phyloP scores from a whole-genome alignment of 2,888 invertebrate genomes.

The Dryadula phaetusa region DNA sequence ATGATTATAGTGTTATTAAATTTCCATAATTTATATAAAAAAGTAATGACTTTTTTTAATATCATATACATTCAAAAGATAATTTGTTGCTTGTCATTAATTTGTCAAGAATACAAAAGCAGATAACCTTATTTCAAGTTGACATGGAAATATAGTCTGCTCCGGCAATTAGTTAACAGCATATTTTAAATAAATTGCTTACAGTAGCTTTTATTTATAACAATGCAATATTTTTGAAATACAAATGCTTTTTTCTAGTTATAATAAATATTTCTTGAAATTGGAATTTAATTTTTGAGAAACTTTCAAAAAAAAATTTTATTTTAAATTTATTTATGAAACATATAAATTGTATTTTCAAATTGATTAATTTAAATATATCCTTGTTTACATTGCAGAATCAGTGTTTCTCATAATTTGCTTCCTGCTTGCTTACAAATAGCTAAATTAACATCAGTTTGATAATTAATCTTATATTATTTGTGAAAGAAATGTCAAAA shows the following conservation, averaged over 20 bases:
- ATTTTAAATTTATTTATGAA: too few species aligned
- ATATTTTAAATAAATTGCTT: neutral
- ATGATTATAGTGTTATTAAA: too few species aligned
- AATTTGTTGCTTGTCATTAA: constrained; percentile 20
- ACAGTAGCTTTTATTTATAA: neutral
- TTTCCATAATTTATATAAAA: too few species aligned
- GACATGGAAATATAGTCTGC: constrained; percentile 11
- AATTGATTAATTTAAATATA: neutral
- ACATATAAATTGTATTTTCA: neutral
- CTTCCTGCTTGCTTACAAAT: neutral
- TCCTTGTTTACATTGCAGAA: neutral
- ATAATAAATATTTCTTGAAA: too few species aligned
- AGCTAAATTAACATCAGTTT: neutral
- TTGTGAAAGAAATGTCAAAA: too few species aligned
- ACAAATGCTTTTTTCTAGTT: too few species aligned
- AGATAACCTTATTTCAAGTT: constrained; percentile 36
- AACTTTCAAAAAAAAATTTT: too few species aligned
- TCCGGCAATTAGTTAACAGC: constrained; percentile 17
- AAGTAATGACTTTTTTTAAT: neutral
- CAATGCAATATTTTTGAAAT: too few species aligned
- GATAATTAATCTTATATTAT: neutral
- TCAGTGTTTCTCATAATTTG: neutral
- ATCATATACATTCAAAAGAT: neutral
- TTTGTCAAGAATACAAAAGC: constrained; percentile 29
- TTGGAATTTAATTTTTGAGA: too few species aligned